Evolutionary conservation across 2,888 invertebrate species (phyloP), one percentile per base, ranked within the genome.

Genomic region (Anaspis maculata): DNA sequence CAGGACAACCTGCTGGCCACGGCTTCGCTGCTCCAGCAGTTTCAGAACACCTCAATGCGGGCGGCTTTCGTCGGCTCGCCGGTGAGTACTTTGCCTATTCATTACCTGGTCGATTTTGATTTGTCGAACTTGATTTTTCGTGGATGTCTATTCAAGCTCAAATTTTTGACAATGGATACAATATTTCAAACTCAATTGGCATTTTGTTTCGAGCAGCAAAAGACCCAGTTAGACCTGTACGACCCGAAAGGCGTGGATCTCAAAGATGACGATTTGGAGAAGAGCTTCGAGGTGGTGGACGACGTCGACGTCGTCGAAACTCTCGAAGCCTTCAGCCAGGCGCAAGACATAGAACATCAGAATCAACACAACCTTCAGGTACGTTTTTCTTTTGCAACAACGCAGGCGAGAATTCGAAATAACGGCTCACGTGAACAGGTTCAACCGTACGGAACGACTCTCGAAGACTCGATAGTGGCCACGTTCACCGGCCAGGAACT

Each of bases 301-400:
- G 61, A 62, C 25, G 66, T 66, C 40, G 66, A 66, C 45, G 61
- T 64, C 12, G 62, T 64, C 16, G 61, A 63, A 46, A 58, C 61
- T 13, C 46, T 73, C 34, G 71, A 72, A 45, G 64, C 69, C n/a
- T 69, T 72, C 42, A 69, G 62, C 48, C 62, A 71, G 27, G n/a
- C n/a, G n/a, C n/a, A n/a, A n/a, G n/a, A n/a, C n/a, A n/a, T n/a
- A n/a, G n/a, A n/a, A n/a, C n/a, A n/a, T n/a, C n/a, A n/a, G n/a
- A n/a, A n/a, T n/a, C n/a, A n/a, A n/a, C n/a, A n/a, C n/a, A n/a
- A n/a, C n/a, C n/a, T n/a, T n/a, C n/a, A n/a, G n/a, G n/a, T n/a
- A n/a, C n/a, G n/a, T n/a, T n/a, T n/a, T n/a, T n/a, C n/a, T n/a
- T n/a, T n/a, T n/a, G n/a, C n/a, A n/a, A n/a, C n/a, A n/a, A n/a